phyloP scores from a whole-genome alignment of 2,797 vertebrate species.

The Melanotaenia maccullochi region DNA sequence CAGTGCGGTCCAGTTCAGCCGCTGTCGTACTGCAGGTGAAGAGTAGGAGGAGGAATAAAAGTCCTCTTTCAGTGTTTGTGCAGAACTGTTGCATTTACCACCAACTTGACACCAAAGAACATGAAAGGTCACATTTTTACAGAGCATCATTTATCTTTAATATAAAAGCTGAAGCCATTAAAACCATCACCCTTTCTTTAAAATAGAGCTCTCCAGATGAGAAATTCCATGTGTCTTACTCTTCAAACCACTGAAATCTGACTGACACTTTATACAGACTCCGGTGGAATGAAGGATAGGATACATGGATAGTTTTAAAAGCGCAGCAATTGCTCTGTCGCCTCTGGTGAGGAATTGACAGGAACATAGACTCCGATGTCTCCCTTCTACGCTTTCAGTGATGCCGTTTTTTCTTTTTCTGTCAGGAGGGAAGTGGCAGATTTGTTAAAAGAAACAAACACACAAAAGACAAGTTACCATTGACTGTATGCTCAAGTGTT shows the following conservation, averaged over 20 bases:
- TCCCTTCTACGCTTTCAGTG: constrained; percentile 2
- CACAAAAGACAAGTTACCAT: constrained; percentile 54
- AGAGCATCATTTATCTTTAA: constrained; percentile 46
- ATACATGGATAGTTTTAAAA: constrained; percentile 86
- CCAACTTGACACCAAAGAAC: constrained; percentile 30
- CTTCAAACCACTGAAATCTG: constrained; percentile 99
- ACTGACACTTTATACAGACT: constrained; percentile 94
- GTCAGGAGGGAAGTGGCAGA: constrained; percentile 34
- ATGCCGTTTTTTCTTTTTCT: constrained; percentile 37
- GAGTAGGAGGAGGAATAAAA: constrained; percentile 23
- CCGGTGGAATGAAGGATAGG: constrained; percentile 99
- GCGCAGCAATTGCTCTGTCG: constrained; percentile 8
- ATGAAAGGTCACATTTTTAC: constrained; percentile 24
- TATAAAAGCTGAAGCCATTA: constrained; percentile 29
- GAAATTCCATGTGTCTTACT: constrained; percentile 91
- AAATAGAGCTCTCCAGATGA: constrained; percentile 53
- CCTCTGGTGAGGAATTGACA: constrained; percentile 30
- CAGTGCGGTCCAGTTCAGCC: constrained; percentile 37
- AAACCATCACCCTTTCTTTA: background rate
- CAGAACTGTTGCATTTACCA: constrained; percentile 53
- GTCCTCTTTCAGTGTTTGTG: constrained; percentile 68
- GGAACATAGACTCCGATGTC: constrained; percentile 15
- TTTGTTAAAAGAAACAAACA: constrained; percentile 50
- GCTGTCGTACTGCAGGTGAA: constrained; percentile 61
- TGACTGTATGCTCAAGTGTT: constrained; percentile 10